Conservation (phyloP, 2,888 invertebrate species). For the Pandemis heparana region DNA sequence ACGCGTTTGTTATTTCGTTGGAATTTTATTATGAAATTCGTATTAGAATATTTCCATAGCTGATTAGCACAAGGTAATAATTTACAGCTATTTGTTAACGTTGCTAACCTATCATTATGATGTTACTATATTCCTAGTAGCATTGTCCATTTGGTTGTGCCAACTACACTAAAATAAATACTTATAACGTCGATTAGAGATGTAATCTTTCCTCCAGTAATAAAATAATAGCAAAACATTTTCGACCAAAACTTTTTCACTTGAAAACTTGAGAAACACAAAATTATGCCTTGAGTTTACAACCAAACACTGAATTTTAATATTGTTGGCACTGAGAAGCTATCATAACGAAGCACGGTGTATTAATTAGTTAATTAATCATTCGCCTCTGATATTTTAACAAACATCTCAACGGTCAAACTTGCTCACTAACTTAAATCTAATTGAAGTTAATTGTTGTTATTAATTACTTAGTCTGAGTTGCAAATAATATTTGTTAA, state of each 20-base stretch:
- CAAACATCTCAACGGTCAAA: conserved; percentile 4
- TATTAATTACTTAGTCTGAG: neutral
- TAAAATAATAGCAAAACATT: too few species aligned
- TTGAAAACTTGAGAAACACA: too few species aligned
- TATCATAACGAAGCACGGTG: neutral
- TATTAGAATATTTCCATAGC: neutral
- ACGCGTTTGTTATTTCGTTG: neutral
- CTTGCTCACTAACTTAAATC: neutral
- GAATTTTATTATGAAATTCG: neutral
- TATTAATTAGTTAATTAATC: conserved; percentile 2
- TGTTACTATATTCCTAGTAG: too few species aligned
- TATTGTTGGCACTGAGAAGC: neutral
- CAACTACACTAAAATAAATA: too few species aligned
- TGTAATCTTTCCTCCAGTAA: neutral
- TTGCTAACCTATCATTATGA: too few species aligned
- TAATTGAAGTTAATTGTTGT: conserved; percentile 16
- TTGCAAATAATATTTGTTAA: neutral
- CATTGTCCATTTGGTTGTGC: too few species aligned
- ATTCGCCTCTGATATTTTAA: neutral
- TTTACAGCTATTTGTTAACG: neutral
- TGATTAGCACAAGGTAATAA: neutral
- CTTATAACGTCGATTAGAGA: too few species aligned
- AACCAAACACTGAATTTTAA: too few species aligned
- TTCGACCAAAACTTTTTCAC: too few species aligned
- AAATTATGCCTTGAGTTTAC: too few species aligned